These are phyloP conservation scores for Entelurus aequoreus DNA, from an alignment of 2,113 vertebrate species.

Conservation along the genomic window DNA sequence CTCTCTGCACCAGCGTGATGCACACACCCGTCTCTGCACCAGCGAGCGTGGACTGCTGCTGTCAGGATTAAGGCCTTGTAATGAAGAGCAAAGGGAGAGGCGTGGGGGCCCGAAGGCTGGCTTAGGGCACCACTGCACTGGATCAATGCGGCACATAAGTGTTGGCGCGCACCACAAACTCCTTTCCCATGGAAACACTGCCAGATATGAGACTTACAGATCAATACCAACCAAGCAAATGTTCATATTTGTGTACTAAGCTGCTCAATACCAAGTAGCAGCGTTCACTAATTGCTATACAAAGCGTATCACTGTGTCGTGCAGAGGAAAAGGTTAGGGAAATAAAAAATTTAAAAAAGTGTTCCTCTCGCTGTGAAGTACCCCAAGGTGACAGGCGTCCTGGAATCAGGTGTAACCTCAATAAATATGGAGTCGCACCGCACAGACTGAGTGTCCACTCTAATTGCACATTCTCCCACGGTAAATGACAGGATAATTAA, in stretches of 20 bases:
- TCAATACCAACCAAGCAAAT: slow-evolving; percentile 11
- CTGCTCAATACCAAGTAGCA: not conserved
- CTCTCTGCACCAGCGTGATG: not conserved
- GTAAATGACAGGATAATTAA: slow-evolving; percentile 75
- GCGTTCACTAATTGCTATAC: slow-evolving; percentile 26
- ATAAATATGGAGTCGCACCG: slow-evolving; percentile 58
- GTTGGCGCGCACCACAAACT: slow-evolving; percentile 33
- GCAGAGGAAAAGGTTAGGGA: slow-evolving; percentile 33
- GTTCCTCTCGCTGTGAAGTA: slow-evolving; percentile 36
- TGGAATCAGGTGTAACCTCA: slow-evolving; percentile 62
- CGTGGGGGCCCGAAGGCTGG: slow-evolving; percentile 19
- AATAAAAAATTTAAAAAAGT: slow-evolving; percentile 24
- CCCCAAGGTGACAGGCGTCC: slow-evolving; percentile 30
- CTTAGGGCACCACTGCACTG: slow-evolving; percentile 23
- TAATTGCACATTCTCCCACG: slow-evolving; percentile 72
- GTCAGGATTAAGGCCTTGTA: slow-evolving; percentile 58
- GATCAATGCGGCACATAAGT: slow-evolving; percentile 55
- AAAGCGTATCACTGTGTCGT: slow-evolving; percentile 32
- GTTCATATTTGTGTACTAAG: not conserved
- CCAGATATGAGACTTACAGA: slow-evolving; percentile 12
- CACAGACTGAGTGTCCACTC: slow-evolving; percentile 56
- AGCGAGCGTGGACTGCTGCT: slow-evolving; percentile 28
- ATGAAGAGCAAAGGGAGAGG: slow-evolving; percentile 56
- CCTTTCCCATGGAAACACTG: no score
- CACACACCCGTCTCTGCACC: not conserved